phyloP scores from a whole-genome alignment of 2,888 invertebrate species.

The Eupithecia pulchellata region DNA sequence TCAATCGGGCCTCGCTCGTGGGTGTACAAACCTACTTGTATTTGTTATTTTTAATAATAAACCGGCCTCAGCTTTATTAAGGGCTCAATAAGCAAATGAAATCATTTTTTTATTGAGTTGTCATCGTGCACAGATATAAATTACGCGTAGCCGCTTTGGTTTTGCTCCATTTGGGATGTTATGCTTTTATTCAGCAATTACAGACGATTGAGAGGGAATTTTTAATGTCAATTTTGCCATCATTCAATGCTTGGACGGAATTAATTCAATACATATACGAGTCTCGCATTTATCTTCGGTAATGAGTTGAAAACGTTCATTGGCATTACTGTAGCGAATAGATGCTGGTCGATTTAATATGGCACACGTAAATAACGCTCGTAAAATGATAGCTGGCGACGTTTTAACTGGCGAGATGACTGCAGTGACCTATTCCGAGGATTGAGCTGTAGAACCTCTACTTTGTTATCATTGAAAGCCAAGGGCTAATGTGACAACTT shows the following conservation, averaged over 20 bases:
- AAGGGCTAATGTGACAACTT: background rate
- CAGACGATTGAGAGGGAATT: constrained; percentile 80
- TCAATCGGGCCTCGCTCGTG: constrained; percentile 51
- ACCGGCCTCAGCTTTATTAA: constrained; percentile 77
- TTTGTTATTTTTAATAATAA: constrained; percentile 77
- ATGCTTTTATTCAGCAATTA: constrained; percentile 85
- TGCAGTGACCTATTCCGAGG: constrained; percentile 17
- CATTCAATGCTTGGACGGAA: constrained; percentile 80
- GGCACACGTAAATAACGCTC: constrained; percentile 71
- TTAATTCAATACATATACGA: constrained; percentile 76
- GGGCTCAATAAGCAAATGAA: constrained; percentile 85
- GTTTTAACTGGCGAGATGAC: constrained; percentile 38
- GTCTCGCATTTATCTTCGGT: constrained; percentile 72
- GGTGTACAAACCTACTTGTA: constrained; percentile 59
- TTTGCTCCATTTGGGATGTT: constrained; percentile 81
- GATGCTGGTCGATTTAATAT: constrained; percentile 74
- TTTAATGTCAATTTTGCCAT: constrained; percentile 84
- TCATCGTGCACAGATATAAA: constrained; percentile 83
- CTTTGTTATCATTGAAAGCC: background rate
- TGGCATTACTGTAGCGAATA: constrained; percentile 73
- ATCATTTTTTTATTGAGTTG: constrained; percentile 85
- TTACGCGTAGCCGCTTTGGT: constrained; percentile 70
- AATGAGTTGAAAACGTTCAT: constrained; percentile 76
- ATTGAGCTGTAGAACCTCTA: constrained; percentile 12
- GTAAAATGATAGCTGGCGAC: constrained; percentile 65